Evolutionary conservation across 1,140 invertebrate genomes (phyloP).

Genomic region (Apocrypta bakeri): DNA sequence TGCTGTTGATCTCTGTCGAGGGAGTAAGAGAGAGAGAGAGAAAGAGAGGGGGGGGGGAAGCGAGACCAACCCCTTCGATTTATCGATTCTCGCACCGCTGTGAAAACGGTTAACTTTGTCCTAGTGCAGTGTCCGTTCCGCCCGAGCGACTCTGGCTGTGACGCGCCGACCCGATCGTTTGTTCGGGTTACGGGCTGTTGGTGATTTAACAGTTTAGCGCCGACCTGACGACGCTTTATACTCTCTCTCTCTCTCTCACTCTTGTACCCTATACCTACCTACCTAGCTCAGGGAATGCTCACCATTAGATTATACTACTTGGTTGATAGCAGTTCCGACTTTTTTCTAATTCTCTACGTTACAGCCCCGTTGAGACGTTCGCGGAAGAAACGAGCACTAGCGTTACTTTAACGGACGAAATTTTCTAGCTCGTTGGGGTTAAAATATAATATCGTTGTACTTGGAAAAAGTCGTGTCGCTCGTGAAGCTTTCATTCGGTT

Average conservation of each 20-base stretch:
- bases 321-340: not conserved
- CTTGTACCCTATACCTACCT: not conserved
- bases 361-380: too few species aligned
- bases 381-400: too few species aligned
- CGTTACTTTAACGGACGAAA: too few species aligned
- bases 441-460: too few species aligned
- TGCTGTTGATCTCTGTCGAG: constrained; percentile 22
- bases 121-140: not conserved
- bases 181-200: not conserved
- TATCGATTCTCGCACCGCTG: constrained; percentile 31
- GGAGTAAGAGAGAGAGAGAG: not conserved
- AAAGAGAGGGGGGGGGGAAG: not conserved
- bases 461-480: too few species aligned
- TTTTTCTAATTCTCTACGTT: too few species aligned
- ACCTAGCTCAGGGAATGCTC: not conserved
- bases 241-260: not conserved
- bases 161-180: constrained; percentile 1
- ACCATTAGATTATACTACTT: not conserved
- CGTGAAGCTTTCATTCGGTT: too few species aligned
- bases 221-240: not conserved
- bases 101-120: constrained; percentile 5
- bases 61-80: constrained; percentile 34
- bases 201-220: constrained; percentile 11
- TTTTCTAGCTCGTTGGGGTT: too few species aligned
- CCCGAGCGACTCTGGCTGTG: not conserved